Base-by-base conservation (phyloP, 2,797 vertebrate species). In the Novumbra hubbsi region DNA sequence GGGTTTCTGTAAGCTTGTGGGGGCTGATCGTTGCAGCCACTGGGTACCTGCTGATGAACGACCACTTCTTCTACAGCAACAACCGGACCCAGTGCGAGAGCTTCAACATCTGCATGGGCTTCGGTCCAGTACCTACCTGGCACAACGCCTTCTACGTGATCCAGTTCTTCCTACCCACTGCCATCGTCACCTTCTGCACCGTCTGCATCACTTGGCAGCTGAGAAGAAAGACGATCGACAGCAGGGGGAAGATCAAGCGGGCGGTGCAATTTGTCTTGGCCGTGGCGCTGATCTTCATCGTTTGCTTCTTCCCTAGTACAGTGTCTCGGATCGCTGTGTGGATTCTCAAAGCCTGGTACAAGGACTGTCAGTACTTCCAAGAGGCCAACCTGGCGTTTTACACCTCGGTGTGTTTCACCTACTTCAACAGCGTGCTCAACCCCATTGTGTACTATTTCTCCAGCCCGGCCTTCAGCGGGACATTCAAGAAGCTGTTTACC, bases 341-440 rank as follows among this genome's bases (percentile, higher is more conserved):
- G 92, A 70, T 94, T 73, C 88, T 94, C 0, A 92, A 93, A 78
- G 71, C 48, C 0, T 91, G 92, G 93, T 88, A 93, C 6, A 19
- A 75, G 0, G 90, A 95, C 17, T 95, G 94, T 73, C 41, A 27
- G 0, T 67, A 90, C 80, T 95, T 93, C 34, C 34, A 80, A n/a
- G 76, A 87, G 28, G 90, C 85, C 76, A 94, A 92, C 78, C 82
- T 94, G 71, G 91, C 92, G 0, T 95, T 95, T 82, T 94, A 94
- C 83, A 89, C 90, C 0, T 86, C 93, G 0, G 91, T 94, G 65
- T 93, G 92, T 72, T 90, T 95, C 73, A 95, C 94, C 4, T 95
- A 95, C 81, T 94, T 95, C 76, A 94, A 94, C 84, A 94, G 94
- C 0, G 92, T 93, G 70, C 91, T 94, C 41, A 94, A 95, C 80